Evolutionary conservation across 1,140 invertebrate species (phyloP), one percentile per base, ranked within the genome.

Genomic region (Drosophila dunni): DNA sequence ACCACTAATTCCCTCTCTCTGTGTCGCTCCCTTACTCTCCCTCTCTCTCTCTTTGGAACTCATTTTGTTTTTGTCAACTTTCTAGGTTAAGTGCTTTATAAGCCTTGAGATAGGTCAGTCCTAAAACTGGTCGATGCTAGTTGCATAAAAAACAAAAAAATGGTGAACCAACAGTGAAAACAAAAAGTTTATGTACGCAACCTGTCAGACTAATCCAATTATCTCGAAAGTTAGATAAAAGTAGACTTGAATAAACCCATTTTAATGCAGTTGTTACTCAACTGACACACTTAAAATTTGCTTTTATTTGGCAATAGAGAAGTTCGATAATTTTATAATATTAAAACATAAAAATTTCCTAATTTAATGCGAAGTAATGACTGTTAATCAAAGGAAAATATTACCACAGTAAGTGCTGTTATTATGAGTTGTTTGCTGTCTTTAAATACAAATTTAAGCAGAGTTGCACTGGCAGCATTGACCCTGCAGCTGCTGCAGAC

Each of bases 401-500:
- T 13, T 42, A 6, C 10, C 10, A 40, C 4, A 40, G 1, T 40
- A 5, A 40, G 11, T 42, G 13, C 7, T 20, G 10, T 10, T 48
- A 11, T 11, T 50, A 50, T 50, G 20, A 36, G 50, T 36, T 53
- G 36, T 57, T 33, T 24, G 48, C 8, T 20, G 57, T 76, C 67
- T 86, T 85, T 75, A 78, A 85, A 75, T 85, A 29, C 62, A 74
- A 54, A 77, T 79, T 71, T 38, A 51, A 68, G 56, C 42, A 42
- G 57, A 57, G 57, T 24, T 48, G 17, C 36, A 15, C n/a, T 56
- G 76, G 58, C 83, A 88, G 80, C 83, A 83, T 88, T 88, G 83
- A 88, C 83, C 83, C 83, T 86, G 83, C 79, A 79, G 78, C 83
- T 89, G 83, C 79, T 54, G 70, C 69, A 68, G 77, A 80, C 76